Percentiles rank a stretch among this genome's conserved stretches.
phyloP scores from a whole-genome alignment of 2,113 vertebrate species.

The Shinisaurus crocodilurus region DNA sequence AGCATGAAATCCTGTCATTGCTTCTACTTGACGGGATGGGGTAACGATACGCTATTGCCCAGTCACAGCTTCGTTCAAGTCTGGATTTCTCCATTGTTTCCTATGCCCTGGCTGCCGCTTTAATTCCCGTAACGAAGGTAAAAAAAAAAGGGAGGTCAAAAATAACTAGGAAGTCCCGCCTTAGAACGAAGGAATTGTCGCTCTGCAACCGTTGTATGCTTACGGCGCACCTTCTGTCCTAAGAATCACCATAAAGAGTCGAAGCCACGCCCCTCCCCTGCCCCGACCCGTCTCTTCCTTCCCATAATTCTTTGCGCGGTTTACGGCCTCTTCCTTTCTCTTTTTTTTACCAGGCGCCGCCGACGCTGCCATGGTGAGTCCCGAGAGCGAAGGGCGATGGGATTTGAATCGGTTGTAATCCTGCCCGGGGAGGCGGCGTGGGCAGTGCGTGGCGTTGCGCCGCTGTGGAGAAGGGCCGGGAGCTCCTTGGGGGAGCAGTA shows the following conservation, averaged over 20 bases:
- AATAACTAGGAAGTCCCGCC: not conserved
- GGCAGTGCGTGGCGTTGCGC: rapidly evolving
- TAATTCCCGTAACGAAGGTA: not conserved
- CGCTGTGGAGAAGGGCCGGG: not conserved
- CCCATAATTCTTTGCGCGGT: conserved; percentile 39
- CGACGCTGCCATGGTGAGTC: conserved; percentile 49
- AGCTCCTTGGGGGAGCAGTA: not conserved
- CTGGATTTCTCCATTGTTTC: not conserved
- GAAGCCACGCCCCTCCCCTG: not conserved
- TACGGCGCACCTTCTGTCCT: not conserved
- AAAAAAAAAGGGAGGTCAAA: not conserved
- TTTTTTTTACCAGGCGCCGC: not conserved
- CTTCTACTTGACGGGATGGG: not conserved
- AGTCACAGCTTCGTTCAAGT: not conserved
- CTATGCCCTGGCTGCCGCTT: too few species aligned
- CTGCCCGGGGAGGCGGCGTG: rapidly evolving
- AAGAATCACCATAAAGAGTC: not conserved
- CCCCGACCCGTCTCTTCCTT: not conserved
- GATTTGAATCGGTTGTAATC: conserved; percentile 44
- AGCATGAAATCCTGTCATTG: not conserved
- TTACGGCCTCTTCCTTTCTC: conserved; percentile 20
- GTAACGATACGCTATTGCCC: not conserved
- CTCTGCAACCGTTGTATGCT: not conserved
- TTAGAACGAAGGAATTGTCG: not conserved
- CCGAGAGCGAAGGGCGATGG: rapidly evolving